Evolutionary conservation across 2,888 invertebrate species (phyloP).

Genomic region (Cantharis rufa): DNA sequence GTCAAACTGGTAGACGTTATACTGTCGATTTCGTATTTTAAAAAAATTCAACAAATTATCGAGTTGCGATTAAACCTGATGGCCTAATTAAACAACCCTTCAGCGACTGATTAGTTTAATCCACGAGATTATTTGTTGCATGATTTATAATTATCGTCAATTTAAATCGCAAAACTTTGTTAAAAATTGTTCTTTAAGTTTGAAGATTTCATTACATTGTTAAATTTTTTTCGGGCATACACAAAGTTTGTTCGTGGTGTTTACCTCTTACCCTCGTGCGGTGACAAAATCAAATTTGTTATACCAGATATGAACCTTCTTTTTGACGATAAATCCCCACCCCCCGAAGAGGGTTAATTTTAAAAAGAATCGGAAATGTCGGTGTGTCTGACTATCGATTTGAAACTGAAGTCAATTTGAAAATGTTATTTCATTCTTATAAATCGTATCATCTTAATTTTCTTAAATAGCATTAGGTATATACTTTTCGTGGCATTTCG

Average conservation of each 20-base stretch:
- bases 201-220: background rate
- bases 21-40: background rate
- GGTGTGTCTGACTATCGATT: no score
- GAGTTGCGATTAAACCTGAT: background rate
- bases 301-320: background rate
- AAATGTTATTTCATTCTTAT: background rate
- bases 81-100: background rate
- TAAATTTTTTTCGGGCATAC: background rate
- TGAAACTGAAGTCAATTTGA: background rate
- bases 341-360: background rate
- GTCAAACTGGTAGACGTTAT: no score
- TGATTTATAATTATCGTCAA: background rate
- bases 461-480: background rate
- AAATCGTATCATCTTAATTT: background rate
- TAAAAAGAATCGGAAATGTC: background rate
- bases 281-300: background rate
- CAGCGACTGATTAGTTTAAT: background rate
- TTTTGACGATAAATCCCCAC: background rate
- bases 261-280: background rate
- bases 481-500: background rate
- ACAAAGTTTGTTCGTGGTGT: background rate
- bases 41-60: background rate
- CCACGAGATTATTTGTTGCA: background rate
- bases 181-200: background rate
- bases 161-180: background rate